These are phyloP conservation scores for Hypena proboscidalis DNA, from an alignment of 2,888 invertebrate genomes.

Conservation along the genomic window DNA sequence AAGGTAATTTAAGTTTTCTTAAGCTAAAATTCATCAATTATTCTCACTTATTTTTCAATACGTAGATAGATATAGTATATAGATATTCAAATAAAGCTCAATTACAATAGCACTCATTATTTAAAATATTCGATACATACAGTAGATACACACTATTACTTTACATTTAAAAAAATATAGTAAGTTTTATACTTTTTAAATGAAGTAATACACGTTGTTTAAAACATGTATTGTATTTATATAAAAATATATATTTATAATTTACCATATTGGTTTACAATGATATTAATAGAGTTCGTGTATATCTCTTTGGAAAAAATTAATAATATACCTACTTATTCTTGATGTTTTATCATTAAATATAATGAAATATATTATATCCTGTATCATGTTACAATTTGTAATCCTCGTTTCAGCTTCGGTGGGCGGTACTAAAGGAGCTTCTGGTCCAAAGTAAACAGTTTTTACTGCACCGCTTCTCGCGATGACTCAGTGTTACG, in stretches of 20 bases:
- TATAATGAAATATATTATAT: background rate
- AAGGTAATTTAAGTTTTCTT: no score
- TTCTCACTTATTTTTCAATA: no score
- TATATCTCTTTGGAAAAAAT: no score
- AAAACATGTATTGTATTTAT: background rate
- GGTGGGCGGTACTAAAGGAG: slow-evolving; percentile 81
- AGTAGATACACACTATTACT: background rate
- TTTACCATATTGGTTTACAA: no score
- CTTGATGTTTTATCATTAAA: no score
- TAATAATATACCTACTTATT: no score
- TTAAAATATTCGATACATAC: background rate
- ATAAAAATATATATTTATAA: no score
- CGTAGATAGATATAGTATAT: no score
- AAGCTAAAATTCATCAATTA: no score
- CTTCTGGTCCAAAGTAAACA: slow-evolving; percentile 79
- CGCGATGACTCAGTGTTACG: slow-evolving; percentile 69
- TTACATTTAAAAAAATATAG: background rate
- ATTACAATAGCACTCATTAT: background rate
- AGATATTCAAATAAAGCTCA: no score
- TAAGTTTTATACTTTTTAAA: background rate
- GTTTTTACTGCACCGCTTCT: slow-evolving; percentile 73
- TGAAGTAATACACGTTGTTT: background rate
- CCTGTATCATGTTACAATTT: slow-evolving; percentile 29
- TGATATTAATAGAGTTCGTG: no score
- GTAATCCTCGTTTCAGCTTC: slow-evolving; percentile 76